Base-by-base conservation (phyloP, 2,113 vertebrate genomes). In the Lepus timidus region DNA sequence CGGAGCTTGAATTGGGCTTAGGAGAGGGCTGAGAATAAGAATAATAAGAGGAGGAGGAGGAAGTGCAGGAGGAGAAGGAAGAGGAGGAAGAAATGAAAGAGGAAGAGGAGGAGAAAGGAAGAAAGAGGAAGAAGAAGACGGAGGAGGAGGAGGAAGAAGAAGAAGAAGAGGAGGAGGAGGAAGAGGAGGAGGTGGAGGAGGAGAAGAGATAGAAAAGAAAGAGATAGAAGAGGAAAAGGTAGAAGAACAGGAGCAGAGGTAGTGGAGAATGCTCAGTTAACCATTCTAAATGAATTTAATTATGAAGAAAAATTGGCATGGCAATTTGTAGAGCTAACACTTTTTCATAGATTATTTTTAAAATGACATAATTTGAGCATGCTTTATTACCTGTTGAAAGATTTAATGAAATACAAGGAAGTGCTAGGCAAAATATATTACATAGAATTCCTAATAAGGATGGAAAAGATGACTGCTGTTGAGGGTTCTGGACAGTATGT, bases 381-480 rank as follows among this genome's bases (percentile, higher is more conserved):
- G 31, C 16, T 25, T 88, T 22, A 68, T 49, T 49, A 33, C 4
- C 52, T 36, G 1, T 25, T 76, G 49, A 64, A 58, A 87, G 11
- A n/a, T 75, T 80, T 94, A 19, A 58, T 33, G 82, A 49, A 10
- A 33, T 75, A 23, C 49, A 87, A 44, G 16, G 29, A 36, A 68
- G 6, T 68, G 44, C 19, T 11, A 55, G 78, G 71, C 4, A 67
- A 81, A 36, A 6, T 27, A 68, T 7, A 49, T 61, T 25, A 81
- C 49, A 33, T 22, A 55, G 49, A 3, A 31, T 61, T 90, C 20
- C 6, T 85, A 13, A 44, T 58, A 74, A 51, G 29, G 23, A 79
- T 5, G 0, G 3, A n/a, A 5, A 39, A 55, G n/a, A 25, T n/a
- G 6, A 25, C 12, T 7, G 10, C 22, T 75, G 22, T 8, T 3